Base-by-base conservation (phyloP, 2,888 invertebrate genomes). In the Unio delphinus region DNA sequence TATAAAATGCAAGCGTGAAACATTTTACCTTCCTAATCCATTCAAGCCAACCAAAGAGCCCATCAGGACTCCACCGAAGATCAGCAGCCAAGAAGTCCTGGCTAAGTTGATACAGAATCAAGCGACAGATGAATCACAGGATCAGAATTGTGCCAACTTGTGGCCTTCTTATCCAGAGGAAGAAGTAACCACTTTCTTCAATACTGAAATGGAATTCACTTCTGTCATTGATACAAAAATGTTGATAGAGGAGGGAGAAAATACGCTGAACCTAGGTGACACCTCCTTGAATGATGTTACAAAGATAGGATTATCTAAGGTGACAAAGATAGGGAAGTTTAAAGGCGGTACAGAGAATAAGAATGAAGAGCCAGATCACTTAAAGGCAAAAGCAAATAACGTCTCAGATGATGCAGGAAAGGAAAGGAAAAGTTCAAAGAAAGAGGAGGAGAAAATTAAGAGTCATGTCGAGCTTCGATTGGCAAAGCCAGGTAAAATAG, bases 181-280 rank as follows among this genome's bases (percentile, higher is more conserved):
- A 20, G 80, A 80, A 61, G 64, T 69, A n/a, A 84, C 84, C 11
- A 68, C 75, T 11, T 82, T 78, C 63, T 80, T 84, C 55, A 78
- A 83, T 70, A 61, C 78, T 11, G 83, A 85, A 30, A 85, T 85
- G 85, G 85, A 85, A 55, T 76, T 85, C 45, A 85, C 85, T 6
- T 74, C 71, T 55, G 76, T 81, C 2, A 74, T 83, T 59, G 73
- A 80, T 67, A 61, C 63, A 23, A 63, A 65, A 55, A 65, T 68
- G 28, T 34, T 69, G 20, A 62, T 57, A 59, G 60, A 67, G 17
- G n/a, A 28, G n/a, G 56, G 56, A 58, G n/a, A 59, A 26, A 58
- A 58, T 26, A 30, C 1, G 26, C 20, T 20, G 61, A 57, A 65
- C 30, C 20, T n/a, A 20, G 18, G 5, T 54, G 54, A 28, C 55